Evolutionary conservation across 2,113 vertebrate species (phyloP).

Genomic region (Mola mola): DNA sequence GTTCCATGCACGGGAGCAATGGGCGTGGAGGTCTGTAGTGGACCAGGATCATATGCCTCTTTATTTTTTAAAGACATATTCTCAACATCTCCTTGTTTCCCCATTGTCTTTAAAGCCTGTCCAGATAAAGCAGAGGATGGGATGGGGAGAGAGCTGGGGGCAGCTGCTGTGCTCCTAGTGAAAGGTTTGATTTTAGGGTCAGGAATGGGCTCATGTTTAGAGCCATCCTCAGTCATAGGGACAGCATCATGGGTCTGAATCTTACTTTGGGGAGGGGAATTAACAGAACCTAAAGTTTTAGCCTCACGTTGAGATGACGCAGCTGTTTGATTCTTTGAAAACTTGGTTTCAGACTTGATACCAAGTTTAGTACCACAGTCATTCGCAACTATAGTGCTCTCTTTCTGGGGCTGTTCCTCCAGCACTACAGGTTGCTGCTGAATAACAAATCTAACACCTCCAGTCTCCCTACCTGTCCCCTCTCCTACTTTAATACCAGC

Average conservation of each 20-base stretch:
- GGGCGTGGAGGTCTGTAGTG: conserved; percentile 68
- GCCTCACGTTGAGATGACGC: background rate
- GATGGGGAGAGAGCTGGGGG: conserved; percentile 35
- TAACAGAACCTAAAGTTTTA: background rate
- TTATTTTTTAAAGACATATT: background rate
- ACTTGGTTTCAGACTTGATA: conserved; percentile 9
- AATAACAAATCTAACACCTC: conserved; percentile 23
- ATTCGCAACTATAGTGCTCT: background rate
- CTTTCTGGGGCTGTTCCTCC: conserved; percentile 27
- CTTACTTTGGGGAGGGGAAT: conserved; percentile 13
- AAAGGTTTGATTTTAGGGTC: background rate
- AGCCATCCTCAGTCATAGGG: background rate
- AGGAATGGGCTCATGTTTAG: background rate
- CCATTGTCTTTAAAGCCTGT: background rate
- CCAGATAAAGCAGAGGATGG: background rate
- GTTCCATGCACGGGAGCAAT: conserved; percentile 25
- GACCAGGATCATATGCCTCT: conserved; percentile 36
- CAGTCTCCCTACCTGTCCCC: conserved; percentile 8
- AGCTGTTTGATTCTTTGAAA: background rate
- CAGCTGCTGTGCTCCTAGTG: background rate
- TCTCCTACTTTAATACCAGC: conserved; percentile 39
- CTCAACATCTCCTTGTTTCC: conserved; percentile 6
- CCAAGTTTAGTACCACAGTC: conserved; percentile 1
- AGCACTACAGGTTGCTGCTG: conserved; percentile 50
- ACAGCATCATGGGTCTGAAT: background rate